These are phyloP conservation scores for Venustaconcha ellipsiformis DNA, from an alignment of 1,140 invertebrate genomes.

Conservation along the genomic window DNA sequence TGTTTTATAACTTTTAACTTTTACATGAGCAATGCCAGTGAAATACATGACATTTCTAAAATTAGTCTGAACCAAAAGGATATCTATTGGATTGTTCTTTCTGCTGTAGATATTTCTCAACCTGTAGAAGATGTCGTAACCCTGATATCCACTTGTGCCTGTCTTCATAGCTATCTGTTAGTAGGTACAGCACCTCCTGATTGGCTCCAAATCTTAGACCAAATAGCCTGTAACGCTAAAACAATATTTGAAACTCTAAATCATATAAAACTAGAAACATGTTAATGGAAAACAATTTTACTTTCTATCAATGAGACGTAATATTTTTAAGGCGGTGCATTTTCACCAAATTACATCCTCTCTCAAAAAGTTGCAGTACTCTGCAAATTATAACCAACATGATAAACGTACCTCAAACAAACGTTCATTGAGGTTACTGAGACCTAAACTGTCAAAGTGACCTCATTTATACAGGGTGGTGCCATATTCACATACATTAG, in stretches of 20 bases:
- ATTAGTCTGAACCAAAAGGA: conserved; percentile 39
- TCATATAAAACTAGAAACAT: background rate
- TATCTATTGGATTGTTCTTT: conserved; percentile 55
- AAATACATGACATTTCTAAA: background rate
- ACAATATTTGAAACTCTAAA: background rate
- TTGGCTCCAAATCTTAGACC: conserved; percentile 68
- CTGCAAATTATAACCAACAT: too few relatives aligned
- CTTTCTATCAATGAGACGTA: too few relatives aligned
- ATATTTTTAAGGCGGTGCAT: too few relatives aligned
- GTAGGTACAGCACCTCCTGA: conserved; percentile 69
- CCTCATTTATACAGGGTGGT: too few relatives aligned
- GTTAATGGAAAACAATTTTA: background rate
- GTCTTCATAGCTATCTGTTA: conserved; percentile 65
- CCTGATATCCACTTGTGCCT: conserved; percentile 71
- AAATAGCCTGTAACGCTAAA: conserved; percentile 67
- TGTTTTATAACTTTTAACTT: background rate
- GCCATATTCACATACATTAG: too few relatives aligned
- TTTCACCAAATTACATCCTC: too few relatives aligned
- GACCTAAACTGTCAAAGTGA: too few relatives aligned
- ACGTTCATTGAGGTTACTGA: too few relatives aligned
- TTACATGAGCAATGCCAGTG: background rate
- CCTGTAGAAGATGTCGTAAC: conserved; percentile 60
- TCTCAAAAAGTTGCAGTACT: too few relatives aligned
- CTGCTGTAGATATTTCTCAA: conserved; percentile 56
- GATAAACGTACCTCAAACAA: too few relatives aligned